phyloP scores from a whole-genome alignment of 2,888 invertebrate species.

The Nomada flava region DNA sequence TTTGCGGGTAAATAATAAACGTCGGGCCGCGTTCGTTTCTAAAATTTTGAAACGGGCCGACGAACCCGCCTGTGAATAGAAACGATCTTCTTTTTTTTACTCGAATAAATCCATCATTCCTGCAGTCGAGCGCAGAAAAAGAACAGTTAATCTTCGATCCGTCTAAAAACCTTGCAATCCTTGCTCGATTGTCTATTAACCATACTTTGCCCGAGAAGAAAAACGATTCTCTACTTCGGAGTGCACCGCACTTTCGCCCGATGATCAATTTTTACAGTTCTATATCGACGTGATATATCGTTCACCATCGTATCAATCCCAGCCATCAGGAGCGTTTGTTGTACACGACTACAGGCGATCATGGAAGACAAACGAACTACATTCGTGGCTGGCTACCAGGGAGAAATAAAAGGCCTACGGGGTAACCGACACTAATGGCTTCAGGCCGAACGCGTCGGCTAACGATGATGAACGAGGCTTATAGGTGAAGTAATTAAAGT shows the following conservation, averaged over 20 bases:
- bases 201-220: conserved; percentile 6
- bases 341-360: conserved; percentile 36
- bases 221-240: conserved; percentile 9
- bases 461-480: conserved; percentile 75
- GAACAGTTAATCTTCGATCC: conserved; percentile 21
- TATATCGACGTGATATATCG: conserved; percentile 45
- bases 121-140: conserved; percentile 23
- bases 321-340: conserved; percentile 65
- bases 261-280: conserved; percentile 39
- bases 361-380: conserved; percentile 52
- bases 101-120: conserved; percentile 34
- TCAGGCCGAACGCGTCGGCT: conserved; percentile 62
- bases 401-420: conserved; percentile 6
- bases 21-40: conserved; percentile 63
- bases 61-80: conserved; percentile 23
- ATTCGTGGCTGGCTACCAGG: conserved; percentile 14
- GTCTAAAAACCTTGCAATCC: conserved; percentile 30
- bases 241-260: background rate
- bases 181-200: conserved; percentile 8
- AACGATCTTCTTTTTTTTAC: conserved; percentile 33
- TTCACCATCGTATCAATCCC: conserved; percentile 58
- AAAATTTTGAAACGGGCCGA: conserved; percentile 55
- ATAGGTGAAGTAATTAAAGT: conserved; percentile 73
- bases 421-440: conserved; percentile 65
- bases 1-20: conserved; percentile 78